Evolutionary conservation across 2,888 invertebrate species (phyloP).

Genomic region (Macaria notata): DNA sequence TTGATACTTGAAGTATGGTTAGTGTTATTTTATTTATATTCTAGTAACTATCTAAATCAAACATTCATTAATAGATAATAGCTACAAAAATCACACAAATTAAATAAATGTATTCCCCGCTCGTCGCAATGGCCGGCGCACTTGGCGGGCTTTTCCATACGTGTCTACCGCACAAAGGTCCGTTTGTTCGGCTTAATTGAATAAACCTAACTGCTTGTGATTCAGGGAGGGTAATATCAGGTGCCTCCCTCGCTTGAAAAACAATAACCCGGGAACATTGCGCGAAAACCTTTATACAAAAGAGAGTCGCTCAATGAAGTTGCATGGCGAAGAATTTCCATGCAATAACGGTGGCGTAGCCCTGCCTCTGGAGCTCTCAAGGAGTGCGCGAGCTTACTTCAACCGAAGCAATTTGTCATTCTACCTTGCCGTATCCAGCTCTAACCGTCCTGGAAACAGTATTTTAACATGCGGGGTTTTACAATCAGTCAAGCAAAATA

Average conservation of each 20-base stretch:
- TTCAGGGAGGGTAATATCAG: conserved; percentile 70
- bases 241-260: conserved; percentile 70
- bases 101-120: conserved; percentile 15
- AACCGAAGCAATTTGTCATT: too few relatives aligned
- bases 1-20: too few relatives aligned
- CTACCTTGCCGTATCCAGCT: too few relatives aligned
- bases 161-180: conserved; percentile 42
- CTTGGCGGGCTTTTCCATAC: conserved; percentile 38
- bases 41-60: neutral
- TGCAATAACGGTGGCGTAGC: conserved; percentile 67
- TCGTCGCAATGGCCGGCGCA: conserved; percentile 12
- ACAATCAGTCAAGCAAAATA: too few relatives aligned
- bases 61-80: neutral
- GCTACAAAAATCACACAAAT: conserved; percentile 7
- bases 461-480: too few relatives aligned
- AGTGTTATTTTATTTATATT: too few relatives aligned
- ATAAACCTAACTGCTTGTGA: conserved; percentile 69
- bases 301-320: conserved; percentile 77
- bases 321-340: conserved; percentile 79
- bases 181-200: conserved; percentile 59
- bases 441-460: too few relatives aligned
- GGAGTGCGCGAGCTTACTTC: conserved; percentile 7
- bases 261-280: conserved; percentile 77
- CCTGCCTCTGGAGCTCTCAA: neutral
- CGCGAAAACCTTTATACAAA: conserved; percentile 75